Base-by-base conservation (phyloP, 2,797 vertebrate genomes). In the Ptychobarbus kaznakovi region DNA sequence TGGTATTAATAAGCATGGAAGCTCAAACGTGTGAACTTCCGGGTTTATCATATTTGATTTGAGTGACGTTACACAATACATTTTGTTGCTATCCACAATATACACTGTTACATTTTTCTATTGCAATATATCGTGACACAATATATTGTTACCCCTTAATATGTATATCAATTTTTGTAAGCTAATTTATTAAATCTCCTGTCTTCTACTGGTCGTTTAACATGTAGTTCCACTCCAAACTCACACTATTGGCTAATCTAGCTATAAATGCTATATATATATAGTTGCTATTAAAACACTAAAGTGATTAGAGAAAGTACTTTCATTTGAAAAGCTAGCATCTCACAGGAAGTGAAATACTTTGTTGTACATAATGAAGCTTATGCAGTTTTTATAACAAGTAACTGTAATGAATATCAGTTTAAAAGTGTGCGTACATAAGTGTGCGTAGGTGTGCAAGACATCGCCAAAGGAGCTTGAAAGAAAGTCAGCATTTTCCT, bases 401-500 rank as follows among this genome's bases (percentile, higher is more conserved):
- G 56, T 53, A 81, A 69, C 68, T 15, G 25, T 18, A 61, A 42
- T 53, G 15, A 81, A 70, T 56, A 35, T 32, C 66, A 8, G 35
- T 75, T 20, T 53, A 75, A 32, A 56, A 28, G 32, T 63, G 25
- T 82, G 44, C 9, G 40, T 40, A 40, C 58, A 35, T 44, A 42
- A 49, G 58, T 80, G 38, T 73, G 63, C 6, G 22, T 53, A 40
- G 8, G 75, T 46, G 65, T 42, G 49, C 13, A 70, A 58, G 22
- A 58, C 35, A 79, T 80, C 3, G 20, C 72, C 61, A 44, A 68
- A 56, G n/a, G 81, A 38, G 81, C 22, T 56, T 44, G 75, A 66
- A 69, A 76, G 61, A 84, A 84, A 78, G 77, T 85, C 87, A 90
- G 82, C 77, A 89, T 83, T 87, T 88, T 87, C 56, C 51, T 82